Percentiles rank a stretch among this genome's conserved stretches.
Evolutionary conservation across 2,797 vertebrate species (phyloP).

Genomic region (Halcyon smyrnensis): DNA sequence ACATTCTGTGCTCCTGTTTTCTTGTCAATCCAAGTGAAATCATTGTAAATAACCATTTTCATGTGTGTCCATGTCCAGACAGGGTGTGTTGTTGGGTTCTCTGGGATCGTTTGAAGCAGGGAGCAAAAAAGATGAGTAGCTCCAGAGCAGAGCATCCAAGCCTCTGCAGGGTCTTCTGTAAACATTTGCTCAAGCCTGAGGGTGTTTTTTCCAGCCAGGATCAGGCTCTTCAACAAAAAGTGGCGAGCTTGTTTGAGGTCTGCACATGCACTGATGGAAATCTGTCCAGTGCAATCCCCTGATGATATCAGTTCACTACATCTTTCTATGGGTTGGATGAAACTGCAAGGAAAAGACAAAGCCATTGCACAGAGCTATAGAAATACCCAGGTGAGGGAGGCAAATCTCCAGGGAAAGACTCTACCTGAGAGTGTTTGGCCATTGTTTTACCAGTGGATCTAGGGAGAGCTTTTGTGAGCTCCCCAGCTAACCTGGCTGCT

Average conservation of each 20-base stretch:
- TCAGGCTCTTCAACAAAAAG: neutral
- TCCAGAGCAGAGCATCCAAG: neutral
- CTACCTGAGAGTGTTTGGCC: neutral
- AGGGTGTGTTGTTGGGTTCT: neutral
- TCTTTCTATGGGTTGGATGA: neutral
- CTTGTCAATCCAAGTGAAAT: neutral
- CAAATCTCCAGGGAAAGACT: neutral
- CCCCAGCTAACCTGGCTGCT: neutral
- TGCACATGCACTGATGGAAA: neutral
- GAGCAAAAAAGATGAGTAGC: neutral
- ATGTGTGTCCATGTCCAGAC: neutral
- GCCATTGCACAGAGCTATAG: neutral
- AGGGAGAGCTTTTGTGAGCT: neutral
- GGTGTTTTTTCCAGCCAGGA: neutral
- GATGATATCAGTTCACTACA: neutral
- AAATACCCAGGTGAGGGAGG: neutral
- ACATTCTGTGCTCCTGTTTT: neutral
- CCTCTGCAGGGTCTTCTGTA: neutral
- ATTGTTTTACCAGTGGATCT: neutral
- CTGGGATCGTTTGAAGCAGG: neutral
- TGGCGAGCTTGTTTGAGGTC: neutral
- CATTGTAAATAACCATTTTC: neutral
- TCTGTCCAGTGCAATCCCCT: neutral
- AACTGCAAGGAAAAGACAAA: neutral
- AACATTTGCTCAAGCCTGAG: neutral